Evolutionary conservation across 2,888 invertebrate genomes (phyloP).

Genomic region (Ecliptopera silaceata): DNA sequence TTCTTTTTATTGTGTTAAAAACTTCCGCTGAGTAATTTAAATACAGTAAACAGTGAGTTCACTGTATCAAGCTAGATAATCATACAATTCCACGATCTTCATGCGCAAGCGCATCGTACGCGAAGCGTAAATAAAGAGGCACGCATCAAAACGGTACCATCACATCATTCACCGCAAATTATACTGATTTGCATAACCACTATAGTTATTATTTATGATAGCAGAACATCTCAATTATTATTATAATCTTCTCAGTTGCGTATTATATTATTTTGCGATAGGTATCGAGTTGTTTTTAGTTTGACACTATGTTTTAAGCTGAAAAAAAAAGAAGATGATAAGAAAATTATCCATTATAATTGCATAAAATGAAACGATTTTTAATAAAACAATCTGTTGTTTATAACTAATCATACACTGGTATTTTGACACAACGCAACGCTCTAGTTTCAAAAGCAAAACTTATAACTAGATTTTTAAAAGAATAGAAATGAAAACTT

Average conservation of each 20-base stretch:
- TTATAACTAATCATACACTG: too few relatives aligned
- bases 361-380: too few relatives aligned
- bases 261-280: not conserved
- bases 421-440: too few relatives aligned
- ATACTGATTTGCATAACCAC: slow-evolving; percentile 14
- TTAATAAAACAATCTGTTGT: too few relatives aligned
- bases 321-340: too few relatives aligned
- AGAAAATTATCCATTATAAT: too few relatives aligned
- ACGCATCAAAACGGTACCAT: slow-evolving; percentile 37
- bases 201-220: slow-evolving; percentile 5
- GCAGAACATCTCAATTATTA: slow-evolving; percentile 1
- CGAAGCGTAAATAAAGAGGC: slow-evolving; percentile 48
- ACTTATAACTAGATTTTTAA: too few relatives aligned
- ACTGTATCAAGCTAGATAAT: slow-evolving; percentile 26
- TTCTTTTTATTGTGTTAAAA: too few relatives aligned
- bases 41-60: not conserved
- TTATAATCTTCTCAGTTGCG: not conserved
- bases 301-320: too few relatives aligned
- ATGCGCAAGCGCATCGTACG: slow-evolving; percentile 31
- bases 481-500: too few relatives aligned
- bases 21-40: slow-evolving; percentile 30
- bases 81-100: slow-evolving; percentile 27
- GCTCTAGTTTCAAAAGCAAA: too few relatives aligned
- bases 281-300: not conserved
- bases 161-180: slow-evolving; percentile 31